Conservation (phyloP, 2,113 vertebrate species). For the Muntiacus reevesi region DNA sequence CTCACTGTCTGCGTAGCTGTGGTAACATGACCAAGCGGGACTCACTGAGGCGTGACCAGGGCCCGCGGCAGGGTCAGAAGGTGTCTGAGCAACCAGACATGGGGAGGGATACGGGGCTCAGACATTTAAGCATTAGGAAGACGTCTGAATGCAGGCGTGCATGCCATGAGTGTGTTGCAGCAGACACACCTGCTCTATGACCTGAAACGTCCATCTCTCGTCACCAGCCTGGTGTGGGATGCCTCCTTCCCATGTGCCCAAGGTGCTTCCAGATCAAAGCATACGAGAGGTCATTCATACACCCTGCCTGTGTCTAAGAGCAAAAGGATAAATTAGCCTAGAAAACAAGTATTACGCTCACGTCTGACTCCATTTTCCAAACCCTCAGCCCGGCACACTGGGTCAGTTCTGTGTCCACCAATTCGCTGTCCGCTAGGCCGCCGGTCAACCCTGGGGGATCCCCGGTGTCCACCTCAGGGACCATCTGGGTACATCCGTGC, state of each 20-base stretch:
- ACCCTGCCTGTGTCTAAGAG: accelerated
- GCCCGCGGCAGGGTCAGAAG: accelerated
- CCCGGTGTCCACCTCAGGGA: background rate
- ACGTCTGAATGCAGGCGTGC: accelerated
- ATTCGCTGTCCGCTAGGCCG: accelerated
- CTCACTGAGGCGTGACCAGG: accelerated
- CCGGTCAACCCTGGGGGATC: accelerated
- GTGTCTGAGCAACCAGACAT: accelerated
- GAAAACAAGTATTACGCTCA: accelerated
- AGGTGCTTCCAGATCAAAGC: accelerated
- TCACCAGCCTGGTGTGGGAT: accelerated
- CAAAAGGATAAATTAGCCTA: too few relatives aligned
- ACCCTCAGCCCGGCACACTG: accelerated
- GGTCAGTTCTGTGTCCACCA: accelerated
- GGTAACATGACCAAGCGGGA: accelerated
- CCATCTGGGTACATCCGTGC: too few relatives aligned
- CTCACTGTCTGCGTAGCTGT: accelerated
- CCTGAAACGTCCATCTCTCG: accelerated
- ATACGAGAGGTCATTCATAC: accelerated
- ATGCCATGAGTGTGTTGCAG: accelerated
- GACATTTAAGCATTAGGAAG: accelerated
- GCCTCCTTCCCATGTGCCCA: accelerated
- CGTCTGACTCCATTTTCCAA: background rate
- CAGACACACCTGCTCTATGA: accelerated
- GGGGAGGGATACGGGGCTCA: accelerated